These are phyloP conservation scores for Quiscalus mexicanus DNA, from an alignment of 2,113 vertebrate species.

Conservation along the genomic window DNA sequence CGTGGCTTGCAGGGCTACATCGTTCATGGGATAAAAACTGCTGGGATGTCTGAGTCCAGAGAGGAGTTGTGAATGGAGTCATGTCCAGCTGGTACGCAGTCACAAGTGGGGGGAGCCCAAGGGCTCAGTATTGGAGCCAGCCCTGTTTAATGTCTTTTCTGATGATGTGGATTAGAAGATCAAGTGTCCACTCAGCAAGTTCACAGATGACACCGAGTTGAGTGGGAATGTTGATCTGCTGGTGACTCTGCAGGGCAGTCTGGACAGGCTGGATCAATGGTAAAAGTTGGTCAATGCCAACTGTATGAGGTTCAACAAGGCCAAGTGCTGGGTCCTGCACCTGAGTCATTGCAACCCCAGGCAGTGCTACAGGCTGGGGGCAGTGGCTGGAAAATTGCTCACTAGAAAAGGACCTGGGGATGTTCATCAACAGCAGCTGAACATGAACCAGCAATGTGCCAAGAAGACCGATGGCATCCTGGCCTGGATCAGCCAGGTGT, in stretches of 20 bases:
- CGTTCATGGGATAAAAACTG: not conserved
- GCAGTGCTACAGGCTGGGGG: not conserved
- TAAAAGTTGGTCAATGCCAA: not conserved
- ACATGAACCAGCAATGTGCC: accelerated
- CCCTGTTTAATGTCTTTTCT: not conserved
- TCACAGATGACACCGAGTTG: accelerated
- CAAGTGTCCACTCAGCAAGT: not conserved
- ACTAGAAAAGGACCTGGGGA: too few species aligned
- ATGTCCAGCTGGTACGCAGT: not conserved
- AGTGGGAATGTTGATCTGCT: not conserved
- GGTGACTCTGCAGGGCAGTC: not conserved
- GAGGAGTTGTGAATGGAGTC: not conserved
- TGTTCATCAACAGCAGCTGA: accelerated
- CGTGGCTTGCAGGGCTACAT: not conserved
- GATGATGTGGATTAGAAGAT: not conserved
- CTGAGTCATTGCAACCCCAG: not conserved
- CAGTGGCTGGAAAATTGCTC: not conserved
- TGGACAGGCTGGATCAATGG: not conserved
- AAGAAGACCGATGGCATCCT: not conserved
- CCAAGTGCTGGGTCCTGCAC: not conserved
- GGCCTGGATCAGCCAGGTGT: not conserved
- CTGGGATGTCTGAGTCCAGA: accelerated
- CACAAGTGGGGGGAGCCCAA: not conserved
- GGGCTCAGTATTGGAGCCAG: not conserved
- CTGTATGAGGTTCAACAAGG: not conserved